These are phyloP conservation scores for Rhaphigaster nebulosa DNA, from an alignment of 2,888 invertebrate genomes.

Conservation along the genomic window DNA sequence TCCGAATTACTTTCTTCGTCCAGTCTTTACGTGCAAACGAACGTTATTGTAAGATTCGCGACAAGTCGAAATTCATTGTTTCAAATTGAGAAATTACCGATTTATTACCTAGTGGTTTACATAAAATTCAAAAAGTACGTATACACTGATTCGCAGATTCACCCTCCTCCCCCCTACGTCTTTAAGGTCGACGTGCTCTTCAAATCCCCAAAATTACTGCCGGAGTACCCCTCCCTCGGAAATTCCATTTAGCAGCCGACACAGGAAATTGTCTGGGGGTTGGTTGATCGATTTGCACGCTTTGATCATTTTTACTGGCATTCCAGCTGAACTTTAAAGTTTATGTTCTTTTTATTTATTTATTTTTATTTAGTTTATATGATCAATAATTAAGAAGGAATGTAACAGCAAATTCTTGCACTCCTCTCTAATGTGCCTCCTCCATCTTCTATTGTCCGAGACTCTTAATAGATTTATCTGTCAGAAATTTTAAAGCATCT, in stretches of 20 bases:
- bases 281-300: not conserved
- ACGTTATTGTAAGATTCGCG: too few species aligned
- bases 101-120: too few species aligned
- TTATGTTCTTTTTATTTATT: not conserved
- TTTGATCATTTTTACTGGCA: not conserved
- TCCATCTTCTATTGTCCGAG: too few species aligned
- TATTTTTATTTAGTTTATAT: not conserved
- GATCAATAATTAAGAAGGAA: not conserved
- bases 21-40: too few species aligned
- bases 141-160: not conserved
- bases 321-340: not conserved
- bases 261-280: conserved; percentile 22
- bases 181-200: not conserved
- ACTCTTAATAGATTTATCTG: too few species aligned
- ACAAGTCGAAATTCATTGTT: too few species aligned
- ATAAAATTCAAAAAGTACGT: too few species aligned
- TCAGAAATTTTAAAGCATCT: too few species aligned
- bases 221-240: not conserved
- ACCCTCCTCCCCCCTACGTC: rapidly evolving
- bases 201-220: not conserved
- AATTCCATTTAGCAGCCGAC: conserved; percentile 23
- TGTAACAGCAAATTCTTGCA: too few species aligned
- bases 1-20: too few species aligned
- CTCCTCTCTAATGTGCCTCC: too few species aligned
- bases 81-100: too few species aligned